Base-by-base conservation (phyloP, 1,140 invertebrate genomes). In the Limonius californicus region DNA sequence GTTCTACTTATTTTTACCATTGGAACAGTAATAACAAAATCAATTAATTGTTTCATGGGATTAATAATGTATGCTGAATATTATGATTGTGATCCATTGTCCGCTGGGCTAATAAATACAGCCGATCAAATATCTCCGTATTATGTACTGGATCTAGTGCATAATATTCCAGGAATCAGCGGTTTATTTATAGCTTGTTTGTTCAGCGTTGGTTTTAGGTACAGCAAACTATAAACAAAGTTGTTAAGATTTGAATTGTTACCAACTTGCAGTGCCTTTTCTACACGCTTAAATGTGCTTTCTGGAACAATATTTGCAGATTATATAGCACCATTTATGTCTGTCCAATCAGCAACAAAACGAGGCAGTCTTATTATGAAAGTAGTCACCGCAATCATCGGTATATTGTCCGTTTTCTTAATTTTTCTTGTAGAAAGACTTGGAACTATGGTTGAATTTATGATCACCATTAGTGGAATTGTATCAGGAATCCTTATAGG, bases 21-120 rank as follows among this genome's bases (percentile, higher is more conserved):
- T 7, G 89, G 89, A 19, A 79, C 90, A 15, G 82, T 89, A 1
- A 83, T 90, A n/a, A n/a, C n/a, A n/a, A n/a, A 27, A 27, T 27
- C 9, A 27, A 27, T 27, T 27, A 9, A 68, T 62, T 79, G 79
- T 57, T 80, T 83, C 27, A 84, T 80, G 7, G 89, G 89, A 19
- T 79, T 90, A 15, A 82, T 89, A 1, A 83, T 90, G 61, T 90
- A 84, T 68, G 87, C 86, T 0, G 80, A 83, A 11, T 90, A 89
- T 72, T 76, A 81, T 45, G 79, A 84, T 15, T 90, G 89, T 71
- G 88, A 91, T 77, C 88, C 88, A 0, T 70, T 89, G 18, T 65
- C 76, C 18, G 79, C 80, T 7, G 78, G 82, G 67, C 81, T 82
- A 72, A 71, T 79, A 1, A 23, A 65, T 54, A 78, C 76, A 54